Base-by-base conservation (phyloP, 2,797 vertebrate genomes). In the Tachyglossus aculeatus region DNA sequence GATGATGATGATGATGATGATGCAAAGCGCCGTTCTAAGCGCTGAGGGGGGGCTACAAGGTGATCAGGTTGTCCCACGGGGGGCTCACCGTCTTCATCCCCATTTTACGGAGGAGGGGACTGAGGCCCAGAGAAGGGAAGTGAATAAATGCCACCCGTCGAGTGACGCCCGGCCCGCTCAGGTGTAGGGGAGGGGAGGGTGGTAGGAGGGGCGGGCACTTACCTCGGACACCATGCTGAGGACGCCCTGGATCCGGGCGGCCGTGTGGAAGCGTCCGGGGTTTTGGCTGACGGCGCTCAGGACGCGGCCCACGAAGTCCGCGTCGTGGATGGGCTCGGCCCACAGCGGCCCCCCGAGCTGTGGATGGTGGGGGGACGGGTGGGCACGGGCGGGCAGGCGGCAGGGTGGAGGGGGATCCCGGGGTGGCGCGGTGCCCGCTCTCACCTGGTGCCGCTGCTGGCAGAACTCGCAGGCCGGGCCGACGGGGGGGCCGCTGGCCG, bases 151-250 rank as follows among this genome's bases (percentile, higher is more conserved):
- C n/a, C n/a, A n/a, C n/a, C n/a, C n/a, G n/a, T n/a, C n/a, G n/a
- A n/a, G n/a, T n/a, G n/a, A n/a, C n/a, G n/a, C n/a, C n/a, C n/a
- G n/a, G n/a, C n/a, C n/a, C n/a, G n/a, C n/a, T n/a, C n/a, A n/a
- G n/a, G n/a, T n/a, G 1, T 3, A 6, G 52, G 31, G 5, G 3
- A 7, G 15, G 41, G 9, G 25, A 3, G 11, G 38, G 8, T 4
- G 21, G 2, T 32, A 14, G 39, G 19, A 8, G 41, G 48, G 32
- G 31, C 6, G 2, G 19, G 22, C 39, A 9, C 7, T 39, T 21
- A 92, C 97, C 96, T 98, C 96, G 0, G 93, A 94, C 67, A 96
- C 78, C 88, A 98, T 94, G 37, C 96, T 98, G 61, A 98, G 92
- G 76, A 98, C 63, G 1, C 97, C 97, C 59, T 88, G 89, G n/a